These are phyloP conservation scores for Astreopora myriophthalma DNA, from an alignment of 64 coral and sea anemone genomes.

Conservation along the genomic window DNA sequence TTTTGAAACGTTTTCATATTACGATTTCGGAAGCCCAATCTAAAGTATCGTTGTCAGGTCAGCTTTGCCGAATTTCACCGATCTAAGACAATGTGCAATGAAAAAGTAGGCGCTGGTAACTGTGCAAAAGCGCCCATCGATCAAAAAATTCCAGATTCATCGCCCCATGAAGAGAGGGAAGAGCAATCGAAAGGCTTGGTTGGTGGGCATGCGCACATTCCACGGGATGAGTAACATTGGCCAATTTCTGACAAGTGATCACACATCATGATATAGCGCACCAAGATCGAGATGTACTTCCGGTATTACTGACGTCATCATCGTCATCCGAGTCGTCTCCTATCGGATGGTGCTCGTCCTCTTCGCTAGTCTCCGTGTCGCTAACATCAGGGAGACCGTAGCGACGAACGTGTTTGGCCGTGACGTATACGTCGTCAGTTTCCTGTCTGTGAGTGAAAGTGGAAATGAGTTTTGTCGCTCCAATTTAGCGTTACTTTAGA, in stretches of 20 bases:
- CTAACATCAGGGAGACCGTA: conserved; percentile 80
- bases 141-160: background rate
- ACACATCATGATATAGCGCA: conserved; percentile 80
- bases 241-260: background rate
- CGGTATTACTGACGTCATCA: conserved; percentile 59
- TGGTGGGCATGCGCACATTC: background rate
- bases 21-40: background rate
- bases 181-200: background rate
- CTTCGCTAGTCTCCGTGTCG: conserved; percentile 93
- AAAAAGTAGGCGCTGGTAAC: background rate
- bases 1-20: background rate
- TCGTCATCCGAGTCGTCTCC: conserved; percentile 77
- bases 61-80: background rate
- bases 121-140: background rate
- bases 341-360: conserved; percentile 62
- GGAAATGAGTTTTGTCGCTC: background rate
- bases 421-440: conserved; percentile 79
- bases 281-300: conserved; percentile 69
- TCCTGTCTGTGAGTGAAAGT: conserved; percentile 63
- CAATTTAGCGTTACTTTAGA: no score
- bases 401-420: conserved; percentile 82
- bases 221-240: background rate
- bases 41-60: background rate
- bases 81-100: background rate
- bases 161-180: no score